Percentiles rank a stretch among this genome's conserved stretches.
These are phyloP conservation scores for Halcyon badia DNA, from an alignment of 2,797 vertebrate species.

Conservation along the genomic window DNA sequence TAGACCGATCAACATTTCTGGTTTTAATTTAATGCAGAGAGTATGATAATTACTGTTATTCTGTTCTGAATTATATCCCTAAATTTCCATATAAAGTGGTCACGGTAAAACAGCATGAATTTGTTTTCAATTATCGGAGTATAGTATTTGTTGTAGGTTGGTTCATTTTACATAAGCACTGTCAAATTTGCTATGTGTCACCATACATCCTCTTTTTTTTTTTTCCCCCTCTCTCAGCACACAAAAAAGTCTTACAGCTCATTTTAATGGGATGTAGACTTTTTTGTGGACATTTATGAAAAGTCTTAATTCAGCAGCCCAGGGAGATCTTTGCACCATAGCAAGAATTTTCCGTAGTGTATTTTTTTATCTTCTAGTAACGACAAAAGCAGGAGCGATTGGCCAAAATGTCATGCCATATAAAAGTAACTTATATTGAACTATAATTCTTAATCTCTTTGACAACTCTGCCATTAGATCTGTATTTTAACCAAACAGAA, in stretches of 20 bases:
- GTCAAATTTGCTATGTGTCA: slow-evolving; percentile 62
- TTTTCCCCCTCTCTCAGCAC: neutral
- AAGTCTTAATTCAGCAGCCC: slow-evolving; percentile 33
- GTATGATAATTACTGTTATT: slow-evolving; percentile 66
- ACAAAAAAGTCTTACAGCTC: neutral
- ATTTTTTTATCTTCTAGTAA: slow-evolving; percentile 13
- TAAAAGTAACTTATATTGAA: neutral
- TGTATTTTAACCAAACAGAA: neutral
- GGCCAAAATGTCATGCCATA: neutral
- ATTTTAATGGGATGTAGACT: slow-evolving; percentile 5
- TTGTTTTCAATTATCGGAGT: slow-evolving; percentile 65
- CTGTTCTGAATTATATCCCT: slow-evolving; percentile 66
- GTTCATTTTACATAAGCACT: slow-evolving; percentile 66
- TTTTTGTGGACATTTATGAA: neutral
- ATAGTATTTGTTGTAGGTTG: slow-evolving; percentile 63
- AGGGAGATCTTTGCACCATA: neutral
- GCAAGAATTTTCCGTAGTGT: neutral
- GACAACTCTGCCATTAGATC: neutral
- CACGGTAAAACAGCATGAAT: slow-evolving; percentile 70
- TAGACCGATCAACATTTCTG: slow-evolving; percentile 70
- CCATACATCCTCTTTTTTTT: slow-evolving; percentile 9
- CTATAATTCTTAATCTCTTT: neutral
- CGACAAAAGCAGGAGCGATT: neutral
- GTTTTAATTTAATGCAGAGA: slow-evolving; percentile 66
- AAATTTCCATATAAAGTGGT: slow-evolving; percentile 72